Conservation (phyloP, 2,113 vertebrate species). For the Neodontobutis hainanensis region DNA sequence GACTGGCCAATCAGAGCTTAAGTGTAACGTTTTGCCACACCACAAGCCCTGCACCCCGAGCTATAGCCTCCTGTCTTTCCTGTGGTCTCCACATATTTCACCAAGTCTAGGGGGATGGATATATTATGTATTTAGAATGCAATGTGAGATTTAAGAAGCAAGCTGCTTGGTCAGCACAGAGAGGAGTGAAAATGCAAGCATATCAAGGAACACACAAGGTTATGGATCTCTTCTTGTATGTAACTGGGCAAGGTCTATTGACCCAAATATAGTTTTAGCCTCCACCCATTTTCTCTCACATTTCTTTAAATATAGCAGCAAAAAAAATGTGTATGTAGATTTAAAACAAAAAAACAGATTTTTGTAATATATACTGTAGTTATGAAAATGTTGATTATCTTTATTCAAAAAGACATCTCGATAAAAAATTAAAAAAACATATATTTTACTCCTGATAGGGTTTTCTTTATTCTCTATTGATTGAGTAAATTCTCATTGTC, state of each 20-base stretch:
- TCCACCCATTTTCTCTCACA: slow-evolving; percentile 27
- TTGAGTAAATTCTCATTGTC: slow-evolving; percentile 11
- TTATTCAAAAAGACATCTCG: not conserved
- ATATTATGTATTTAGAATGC: slow-evolving; percentile 75
- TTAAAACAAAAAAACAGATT: no score
- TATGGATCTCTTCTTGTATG: slow-evolving; percentile 73
- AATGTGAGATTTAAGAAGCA: slow-evolving; percentile 65
- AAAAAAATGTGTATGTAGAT: slow-evolving; percentile 25
- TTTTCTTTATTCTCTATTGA: not conserved
- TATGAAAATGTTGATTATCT: not conserved
- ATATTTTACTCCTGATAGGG: no score
- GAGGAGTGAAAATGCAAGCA: slow-evolving; percentile 67
- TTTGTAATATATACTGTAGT: not conserved
- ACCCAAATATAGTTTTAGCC: slow-evolving; percentile 75
- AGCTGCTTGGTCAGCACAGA: slow-evolving; percentile 77
- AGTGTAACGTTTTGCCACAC: slow-evolving; percentile 69
- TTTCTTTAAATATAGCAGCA: slow-evolving; percentile 40
- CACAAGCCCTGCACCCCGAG: not conserved
- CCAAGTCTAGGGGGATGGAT: slow-evolving; percentile 60
- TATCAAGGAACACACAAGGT: slow-evolving; percentile 68
- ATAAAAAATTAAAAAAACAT: not conserved
- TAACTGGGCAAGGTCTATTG: slow-evolving; percentile 75
- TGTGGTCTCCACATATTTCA: slow-evolving; percentile 61
- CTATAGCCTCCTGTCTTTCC: slow-evolving; percentile 16
- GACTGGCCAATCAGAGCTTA: slow-evolving; percentile 73